These are phyloP conservation scores for Calcarius lapponicus DNA, from an alignment of 2,797 vertebrate species.

Conservation along the genomic window DNA sequence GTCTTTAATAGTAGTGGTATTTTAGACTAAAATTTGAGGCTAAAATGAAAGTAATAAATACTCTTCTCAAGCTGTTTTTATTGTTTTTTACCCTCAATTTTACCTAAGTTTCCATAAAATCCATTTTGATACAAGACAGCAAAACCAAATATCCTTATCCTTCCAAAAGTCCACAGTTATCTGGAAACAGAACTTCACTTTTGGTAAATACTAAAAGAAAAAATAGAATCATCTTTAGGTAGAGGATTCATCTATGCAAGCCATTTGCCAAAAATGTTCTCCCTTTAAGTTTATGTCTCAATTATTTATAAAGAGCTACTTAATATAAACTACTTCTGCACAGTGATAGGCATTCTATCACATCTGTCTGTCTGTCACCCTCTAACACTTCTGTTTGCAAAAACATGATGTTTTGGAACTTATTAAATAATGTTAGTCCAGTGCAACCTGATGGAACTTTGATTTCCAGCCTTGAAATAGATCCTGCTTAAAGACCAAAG, in stretches of 20 bases:
- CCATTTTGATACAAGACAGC: background rate
- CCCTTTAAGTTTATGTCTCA: background rate
- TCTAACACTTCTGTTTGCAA: background rate
- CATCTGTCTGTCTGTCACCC: background rate
- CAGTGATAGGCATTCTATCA: background rate
- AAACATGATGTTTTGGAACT: background rate
- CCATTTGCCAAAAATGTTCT: background rate
- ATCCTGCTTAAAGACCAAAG: background rate
- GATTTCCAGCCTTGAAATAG: background rate
- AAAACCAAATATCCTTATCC: background rate
- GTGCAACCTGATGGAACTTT: background rate
- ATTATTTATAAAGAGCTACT: background rate
- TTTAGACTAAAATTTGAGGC: background rate
- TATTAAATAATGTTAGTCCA: background rate
- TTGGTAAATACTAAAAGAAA: background rate
- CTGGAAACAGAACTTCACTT: background rate
- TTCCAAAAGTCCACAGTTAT: background rate
- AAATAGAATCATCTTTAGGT: background rate
- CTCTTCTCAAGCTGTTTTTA: background rate
- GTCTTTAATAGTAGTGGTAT: background rate
- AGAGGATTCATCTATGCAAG: background rate
- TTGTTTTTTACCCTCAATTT: background rate
- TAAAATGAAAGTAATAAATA: background rate
- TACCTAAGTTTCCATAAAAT: background rate
- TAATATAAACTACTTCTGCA: background rate